phyloP scores from a whole-genome alignment of 2,797 vertebrate species.

The Falco columbarius region DNA sequence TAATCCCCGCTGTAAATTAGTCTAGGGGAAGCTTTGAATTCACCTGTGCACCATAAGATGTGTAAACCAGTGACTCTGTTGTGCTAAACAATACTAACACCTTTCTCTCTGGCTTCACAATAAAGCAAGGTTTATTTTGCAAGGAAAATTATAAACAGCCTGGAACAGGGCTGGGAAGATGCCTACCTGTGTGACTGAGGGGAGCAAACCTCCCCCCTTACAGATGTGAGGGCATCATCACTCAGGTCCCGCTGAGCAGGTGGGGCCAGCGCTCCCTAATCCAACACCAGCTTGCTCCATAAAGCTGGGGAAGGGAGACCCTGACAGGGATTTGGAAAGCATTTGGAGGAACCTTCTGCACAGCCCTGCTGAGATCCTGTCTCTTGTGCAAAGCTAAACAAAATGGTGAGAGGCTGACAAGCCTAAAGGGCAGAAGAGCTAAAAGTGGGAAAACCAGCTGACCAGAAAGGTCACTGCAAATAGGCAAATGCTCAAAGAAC shows the following conservation, averaged over 20 bases:
- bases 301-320: not conserved
- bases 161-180: not conserved
- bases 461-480: not conserved
- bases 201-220: not conserved
- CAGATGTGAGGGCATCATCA: not conserved
- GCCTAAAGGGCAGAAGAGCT: conserved; percentile 11
- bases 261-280: not conserved
- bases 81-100: not conserved
- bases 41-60: not conserved
- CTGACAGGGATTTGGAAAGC: not conserved
- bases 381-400: not conserved
- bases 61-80: not conserved
- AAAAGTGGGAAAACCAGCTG: not conserved
- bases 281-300: not conserved
- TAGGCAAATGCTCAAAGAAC: not conserved
- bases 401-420: conserved; percentile 3
- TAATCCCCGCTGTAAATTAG: not conserved
- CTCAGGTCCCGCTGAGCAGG: not conserved
- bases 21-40: not conserved
- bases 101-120: not conserved
- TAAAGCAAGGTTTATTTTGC: not conserved
- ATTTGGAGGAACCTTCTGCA: not conserved
- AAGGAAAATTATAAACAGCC: not conserved
- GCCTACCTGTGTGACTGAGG: not conserved
- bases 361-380: not conserved